Conservation (phyloP, 1,140 invertebrate species). For the Drosophila sturtevanti region DNA sequence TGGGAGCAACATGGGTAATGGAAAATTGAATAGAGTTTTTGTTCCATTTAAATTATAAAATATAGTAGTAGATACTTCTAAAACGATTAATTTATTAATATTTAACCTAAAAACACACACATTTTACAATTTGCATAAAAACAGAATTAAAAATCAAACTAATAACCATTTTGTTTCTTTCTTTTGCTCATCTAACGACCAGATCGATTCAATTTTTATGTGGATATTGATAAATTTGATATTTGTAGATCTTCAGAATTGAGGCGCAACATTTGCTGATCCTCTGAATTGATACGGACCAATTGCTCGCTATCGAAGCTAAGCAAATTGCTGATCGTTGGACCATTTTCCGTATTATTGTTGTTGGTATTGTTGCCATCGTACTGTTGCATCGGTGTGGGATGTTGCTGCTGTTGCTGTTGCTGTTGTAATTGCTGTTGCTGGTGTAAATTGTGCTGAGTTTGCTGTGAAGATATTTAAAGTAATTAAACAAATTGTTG, state of each 20-base stretch:
- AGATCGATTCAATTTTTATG: constrained; percentile 63
- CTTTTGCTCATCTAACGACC: constrained; percentile 28
- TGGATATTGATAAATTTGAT: constrained; percentile 80
- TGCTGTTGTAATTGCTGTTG: constrained; percentile 58
- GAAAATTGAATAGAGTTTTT: too few relatives aligned
- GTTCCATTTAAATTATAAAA: too few relatives aligned
- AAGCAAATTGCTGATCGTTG: constrained; percentile 80
- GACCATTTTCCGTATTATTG: constrained; percentile 62
- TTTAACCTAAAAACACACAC: constrained; percentile 69
- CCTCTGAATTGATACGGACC: constrained; percentile 83
- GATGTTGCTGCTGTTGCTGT: constrained; percentile 31
- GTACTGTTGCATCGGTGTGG: constrained; percentile 16
- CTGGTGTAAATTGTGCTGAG: constrained; percentile 54
- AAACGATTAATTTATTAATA: constrained; percentile 71
- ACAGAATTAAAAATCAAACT: constrained; percentile 46
- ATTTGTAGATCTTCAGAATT: constrained; percentile 83
- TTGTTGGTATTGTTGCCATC: constrained; percentile 39
- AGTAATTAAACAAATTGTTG: not conserved
- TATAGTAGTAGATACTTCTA: constrained; percentile 44
- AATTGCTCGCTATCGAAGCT: constrained; percentile 84
- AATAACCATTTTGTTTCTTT: constrained; percentile 40
- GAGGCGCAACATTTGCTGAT: constrained; percentile 83
- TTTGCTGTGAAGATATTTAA: constrained; percentile 39
- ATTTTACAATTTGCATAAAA: constrained; percentile 57
- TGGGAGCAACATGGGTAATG: too few relatives aligned